These are phyloP conservation scores for Octopus sinensis DNA, from an alignment of 1,140 invertebrate species.

Conservation along the genomic window DNA sequence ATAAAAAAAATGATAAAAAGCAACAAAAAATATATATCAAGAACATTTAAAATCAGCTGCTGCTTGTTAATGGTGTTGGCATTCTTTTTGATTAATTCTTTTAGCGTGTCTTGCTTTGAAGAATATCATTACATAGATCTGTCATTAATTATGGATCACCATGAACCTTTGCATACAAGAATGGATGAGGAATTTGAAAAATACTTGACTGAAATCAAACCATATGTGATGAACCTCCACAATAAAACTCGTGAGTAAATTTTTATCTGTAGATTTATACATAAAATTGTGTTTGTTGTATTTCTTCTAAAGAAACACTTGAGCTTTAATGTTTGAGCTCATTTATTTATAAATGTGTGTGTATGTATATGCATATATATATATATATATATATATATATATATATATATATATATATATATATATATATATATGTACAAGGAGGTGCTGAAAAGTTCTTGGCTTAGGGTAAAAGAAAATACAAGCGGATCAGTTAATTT, in stretches of 20 bases:
- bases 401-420: not conserved
- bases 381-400: not conserved
- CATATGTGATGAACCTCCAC: not conserved
- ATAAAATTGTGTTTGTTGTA: not conserved
- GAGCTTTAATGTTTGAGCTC: not conserved
- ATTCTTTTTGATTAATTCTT: no score
- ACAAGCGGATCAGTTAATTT: no score
- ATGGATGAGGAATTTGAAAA: conserved; percentile 13
- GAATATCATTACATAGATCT: no score
- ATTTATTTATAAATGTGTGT: not conserved
- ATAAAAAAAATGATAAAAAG: no score
- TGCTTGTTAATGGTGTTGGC: no score
- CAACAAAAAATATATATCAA: no score
- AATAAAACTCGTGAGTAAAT: not conserved
- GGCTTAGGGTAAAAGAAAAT: no score
- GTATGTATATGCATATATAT: not conserved
- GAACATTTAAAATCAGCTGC: no score
- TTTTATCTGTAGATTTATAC: not conserved
- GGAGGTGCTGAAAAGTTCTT: no score
- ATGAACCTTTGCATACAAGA: not conserved
- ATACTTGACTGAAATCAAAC: conserved; percentile 5
- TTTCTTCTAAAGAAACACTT: not conserved
- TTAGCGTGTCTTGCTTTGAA: no score
- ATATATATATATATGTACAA: no score
- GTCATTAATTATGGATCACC: not conserved